phyloP scores from a whole-genome alignment of 2,797 vertebrate species.

The Phalloptychus januarius region DNA sequence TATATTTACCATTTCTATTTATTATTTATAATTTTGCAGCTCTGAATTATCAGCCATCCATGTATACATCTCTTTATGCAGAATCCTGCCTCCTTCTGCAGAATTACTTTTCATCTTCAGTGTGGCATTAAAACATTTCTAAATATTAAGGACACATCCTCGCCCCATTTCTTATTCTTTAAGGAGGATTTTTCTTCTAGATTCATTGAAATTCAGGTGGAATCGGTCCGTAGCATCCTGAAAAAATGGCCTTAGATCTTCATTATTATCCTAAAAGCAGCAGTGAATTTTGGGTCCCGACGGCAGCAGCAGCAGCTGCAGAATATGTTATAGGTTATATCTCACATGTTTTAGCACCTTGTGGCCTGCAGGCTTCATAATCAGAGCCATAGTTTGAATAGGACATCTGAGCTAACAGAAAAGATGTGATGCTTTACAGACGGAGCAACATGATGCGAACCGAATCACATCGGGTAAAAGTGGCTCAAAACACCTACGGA shows the following conservation, averaged over 20 bases:
- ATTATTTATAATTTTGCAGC: background rate
- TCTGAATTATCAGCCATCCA: constrained; percentile 1
- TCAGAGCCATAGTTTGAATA: background rate
- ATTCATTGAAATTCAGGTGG: constrained; percentile 8
- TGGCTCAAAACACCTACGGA: background rate
- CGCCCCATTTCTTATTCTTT: background rate
- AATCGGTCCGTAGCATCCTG: constrained; percentile 7
- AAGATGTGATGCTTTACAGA: background rate
- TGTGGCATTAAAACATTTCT: background rate
- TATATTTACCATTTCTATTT: background rate
- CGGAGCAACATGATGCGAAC: background rate
- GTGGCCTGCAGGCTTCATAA: background rate
- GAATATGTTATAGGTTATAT: constrained; percentile 10
- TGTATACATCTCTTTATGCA: background rate
- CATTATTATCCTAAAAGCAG: background rate
- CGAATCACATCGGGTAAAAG: background rate
- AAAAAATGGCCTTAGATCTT: constrained; percentile 16
- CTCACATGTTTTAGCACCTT: constrained; percentile 3
- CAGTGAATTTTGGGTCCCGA: background rate
- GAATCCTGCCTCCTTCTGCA: background rate
- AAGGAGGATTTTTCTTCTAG: background rate
- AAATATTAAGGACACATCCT: constrained; percentile 6
- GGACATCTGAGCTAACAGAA: background rate
- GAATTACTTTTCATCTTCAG: background rate
- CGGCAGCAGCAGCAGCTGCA: background rate